These are phyloP conservation scores for Thermophis baileyi DNA, from an alignment of 2,113 vertebrate genomes.

Conservation along the genomic window DNA sequence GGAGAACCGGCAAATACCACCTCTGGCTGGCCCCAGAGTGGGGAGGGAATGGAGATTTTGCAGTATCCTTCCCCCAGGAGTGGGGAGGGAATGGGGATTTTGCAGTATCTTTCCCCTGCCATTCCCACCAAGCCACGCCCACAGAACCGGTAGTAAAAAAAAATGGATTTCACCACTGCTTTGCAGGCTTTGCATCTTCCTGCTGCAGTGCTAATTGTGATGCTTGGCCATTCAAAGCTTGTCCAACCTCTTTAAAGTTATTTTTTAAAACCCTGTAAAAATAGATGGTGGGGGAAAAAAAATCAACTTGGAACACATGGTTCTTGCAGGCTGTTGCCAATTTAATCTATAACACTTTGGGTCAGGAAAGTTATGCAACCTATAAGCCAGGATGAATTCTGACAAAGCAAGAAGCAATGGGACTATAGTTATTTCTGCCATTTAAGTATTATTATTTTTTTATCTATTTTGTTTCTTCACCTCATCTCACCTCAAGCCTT, in stretches of 20 bases:
- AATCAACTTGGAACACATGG: background rate
- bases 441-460: background rate
- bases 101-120: too few species aligned
- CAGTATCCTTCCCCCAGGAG: too few species aligned
- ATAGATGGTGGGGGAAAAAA: background rate
- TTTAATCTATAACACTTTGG: background rate
- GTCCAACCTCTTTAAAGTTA: background rate
- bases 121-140: too few species aligned
- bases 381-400: background rate
- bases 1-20: too few species aligned
- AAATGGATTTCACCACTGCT: too few species aligned
- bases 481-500: background rate
- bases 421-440: background rate
- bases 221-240: background rate
- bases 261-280: background rate
- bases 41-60: too few species aligned
- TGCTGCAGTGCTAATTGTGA: background rate
- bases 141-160: too few species aligned
- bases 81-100: too few species aligned
- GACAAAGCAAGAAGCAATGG: background rate
- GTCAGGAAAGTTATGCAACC: background rate
- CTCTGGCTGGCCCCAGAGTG: too few species aligned
- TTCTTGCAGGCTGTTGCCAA: background rate
- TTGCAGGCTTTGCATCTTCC: background rate
- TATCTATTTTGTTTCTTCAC: background rate